Percentiles rank a stretch among this genome's conserved stretches.
phyloP scores from a whole-genome alignment of 2,113 vertebrate genomes.

The Rattus norvegicus region DNA sequence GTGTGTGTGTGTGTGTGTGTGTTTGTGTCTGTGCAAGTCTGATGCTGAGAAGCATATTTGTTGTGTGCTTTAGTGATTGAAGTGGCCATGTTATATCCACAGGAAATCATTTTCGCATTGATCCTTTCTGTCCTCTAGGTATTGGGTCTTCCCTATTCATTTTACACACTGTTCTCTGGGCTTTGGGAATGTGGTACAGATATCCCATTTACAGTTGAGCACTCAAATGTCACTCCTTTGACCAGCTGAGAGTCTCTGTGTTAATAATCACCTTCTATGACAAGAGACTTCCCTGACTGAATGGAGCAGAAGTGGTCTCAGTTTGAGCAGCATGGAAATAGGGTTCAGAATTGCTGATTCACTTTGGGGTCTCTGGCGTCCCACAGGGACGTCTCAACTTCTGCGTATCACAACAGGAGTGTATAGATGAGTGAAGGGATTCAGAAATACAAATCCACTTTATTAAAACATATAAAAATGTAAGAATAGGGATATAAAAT shows the following conservation, averaged over 20 bases:
- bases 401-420: background rate
- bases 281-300: background rate
- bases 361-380: background rate
- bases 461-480: background rate
- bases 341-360: background rate
- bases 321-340: background rate
- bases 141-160: background rate
- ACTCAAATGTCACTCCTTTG: background rate
- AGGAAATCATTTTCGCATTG: background rate
- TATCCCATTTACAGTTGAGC: background rate
- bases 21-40: background rate
- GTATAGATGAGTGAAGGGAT: background rate
- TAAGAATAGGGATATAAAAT: background rate
- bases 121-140: background rate
- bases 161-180: background rate
- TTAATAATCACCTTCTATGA: background rate
- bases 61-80: too few species aligned
- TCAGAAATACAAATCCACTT: background rate
- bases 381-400: background rate
- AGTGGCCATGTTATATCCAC: background rate
- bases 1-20: background rate
- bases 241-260: background rate
- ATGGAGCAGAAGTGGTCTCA: background rate
- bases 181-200: background rate
- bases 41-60: background rate